phyloP scores from a whole-genome alignment of 2,888 invertebrate genomes.

The Eristalinus aeneus region DNA sequence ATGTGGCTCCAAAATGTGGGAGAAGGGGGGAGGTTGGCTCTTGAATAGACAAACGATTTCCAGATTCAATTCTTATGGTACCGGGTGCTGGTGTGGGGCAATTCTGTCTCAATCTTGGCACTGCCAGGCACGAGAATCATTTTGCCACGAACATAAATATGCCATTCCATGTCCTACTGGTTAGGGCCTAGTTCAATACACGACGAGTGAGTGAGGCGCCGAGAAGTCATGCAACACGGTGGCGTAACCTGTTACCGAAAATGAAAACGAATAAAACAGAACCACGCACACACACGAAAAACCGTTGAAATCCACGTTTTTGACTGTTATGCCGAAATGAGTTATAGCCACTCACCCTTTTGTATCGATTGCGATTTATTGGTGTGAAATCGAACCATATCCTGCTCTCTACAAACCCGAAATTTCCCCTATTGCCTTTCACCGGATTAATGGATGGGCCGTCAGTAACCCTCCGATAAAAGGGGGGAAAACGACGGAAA shows the following conservation, averaged over 20 bases:
- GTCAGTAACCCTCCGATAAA: no score
- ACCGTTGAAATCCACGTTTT: conserved; percentile 48
- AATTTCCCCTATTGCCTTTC: not conserved
- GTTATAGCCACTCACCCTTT: conserved; percentile 23
- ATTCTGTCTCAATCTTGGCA: conserved; percentile 45
- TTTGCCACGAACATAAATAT: conserved; percentile 61
- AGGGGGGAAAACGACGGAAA: not conserved
- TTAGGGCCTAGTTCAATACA: conserved; percentile 31
- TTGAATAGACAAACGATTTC: conserved; percentile 46
- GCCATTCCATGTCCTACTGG: conserved; percentile 51
- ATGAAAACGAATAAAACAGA: no score
- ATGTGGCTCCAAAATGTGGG: conserved; percentile 25
- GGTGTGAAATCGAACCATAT: not conserved
- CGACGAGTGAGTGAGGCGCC: not conserved
- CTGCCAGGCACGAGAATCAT: conserved; percentile 59
- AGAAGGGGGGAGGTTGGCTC: not conserved
- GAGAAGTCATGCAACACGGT: conserved; percentile 62
- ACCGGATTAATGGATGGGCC: conserved; percentile 12
- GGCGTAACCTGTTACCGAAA: conserved; percentile 63
- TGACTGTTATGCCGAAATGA: conserved; percentile 22
- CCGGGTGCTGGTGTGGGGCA: not conserved
- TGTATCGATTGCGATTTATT: conserved; percentile 57
- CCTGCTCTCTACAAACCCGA: not conserved
- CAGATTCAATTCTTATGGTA: conserved; percentile 41
- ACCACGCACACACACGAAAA: not conserved